These are phyloP conservation scores for Schizopygopsis pylzovi DNA, from an alignment of 2,797 vertebrate genomes.

Conservation along the genomic window DNA sequence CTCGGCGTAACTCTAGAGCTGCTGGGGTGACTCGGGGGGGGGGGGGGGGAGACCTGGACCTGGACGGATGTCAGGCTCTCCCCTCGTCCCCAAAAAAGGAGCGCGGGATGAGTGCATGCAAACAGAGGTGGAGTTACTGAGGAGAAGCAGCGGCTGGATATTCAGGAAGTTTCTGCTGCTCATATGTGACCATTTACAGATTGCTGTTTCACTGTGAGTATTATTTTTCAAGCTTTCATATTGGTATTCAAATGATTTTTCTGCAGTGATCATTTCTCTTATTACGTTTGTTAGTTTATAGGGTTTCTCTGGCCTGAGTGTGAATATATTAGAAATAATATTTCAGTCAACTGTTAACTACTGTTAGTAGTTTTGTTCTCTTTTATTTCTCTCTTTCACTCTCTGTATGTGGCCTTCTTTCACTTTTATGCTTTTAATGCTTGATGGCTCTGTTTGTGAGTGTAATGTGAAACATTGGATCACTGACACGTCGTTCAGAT, in stretches of 20 bases:
- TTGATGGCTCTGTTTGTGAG: background rate
- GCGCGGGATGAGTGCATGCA: background rate
- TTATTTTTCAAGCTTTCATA: background rate
- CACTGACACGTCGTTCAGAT: background rate
- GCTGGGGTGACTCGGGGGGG: background rate
- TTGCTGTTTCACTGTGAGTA: background rate
- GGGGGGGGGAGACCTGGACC: conserved; percentile 15
- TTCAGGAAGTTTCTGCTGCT: background rate
- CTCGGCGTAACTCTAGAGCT: conserved; percentile 21
- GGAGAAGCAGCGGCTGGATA: background rate
- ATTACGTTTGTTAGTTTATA: background rate
- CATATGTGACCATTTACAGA: no score
- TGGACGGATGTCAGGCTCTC: conserved; percentile 24
- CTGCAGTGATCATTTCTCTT: background rate
- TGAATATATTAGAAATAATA: background rate
- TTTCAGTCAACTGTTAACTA: background rate
- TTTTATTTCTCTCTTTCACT: background rate
- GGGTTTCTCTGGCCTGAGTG: background rate
- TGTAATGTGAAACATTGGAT: background rate
- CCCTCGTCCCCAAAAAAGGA: conserved; percentile 45
- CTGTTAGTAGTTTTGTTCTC: no score
- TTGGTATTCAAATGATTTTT: background rate
- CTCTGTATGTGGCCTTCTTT: background rate
- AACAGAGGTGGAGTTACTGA: conserved; percentile 17
- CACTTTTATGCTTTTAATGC: background rate